phyloP scores from a whole-genome alignment of 2,113 vertebrate species.

The Phainopepla nitens region DNA sequence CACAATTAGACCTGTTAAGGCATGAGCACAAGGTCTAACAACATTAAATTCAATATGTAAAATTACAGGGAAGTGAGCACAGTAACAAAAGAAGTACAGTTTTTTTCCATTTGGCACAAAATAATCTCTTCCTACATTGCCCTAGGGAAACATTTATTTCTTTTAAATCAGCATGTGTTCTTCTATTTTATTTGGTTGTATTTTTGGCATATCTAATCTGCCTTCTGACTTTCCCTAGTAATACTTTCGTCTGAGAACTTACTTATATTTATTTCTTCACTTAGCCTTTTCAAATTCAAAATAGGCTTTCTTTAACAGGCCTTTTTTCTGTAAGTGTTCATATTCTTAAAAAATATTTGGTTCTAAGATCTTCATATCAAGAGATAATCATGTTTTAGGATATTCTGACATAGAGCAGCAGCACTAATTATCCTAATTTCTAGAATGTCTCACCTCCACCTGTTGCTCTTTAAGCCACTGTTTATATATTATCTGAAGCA shows the following conservation, averaged over 20 bases:
- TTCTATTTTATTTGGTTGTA: neutral
- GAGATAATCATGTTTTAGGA: neutral
- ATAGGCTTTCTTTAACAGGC: rapidly evolving
- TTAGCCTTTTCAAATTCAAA: neutral
- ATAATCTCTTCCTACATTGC: neutral
- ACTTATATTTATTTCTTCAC: neutral
- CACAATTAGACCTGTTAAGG: neutral
- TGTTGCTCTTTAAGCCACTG: neutral
- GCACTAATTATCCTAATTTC: neutral
- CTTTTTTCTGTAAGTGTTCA: neutral
- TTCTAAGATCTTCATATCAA: neutral
- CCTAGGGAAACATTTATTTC: neutral
- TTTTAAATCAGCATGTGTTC: neutral
- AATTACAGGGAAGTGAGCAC: neutral
- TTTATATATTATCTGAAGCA: neutral
- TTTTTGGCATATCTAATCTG: neutral
- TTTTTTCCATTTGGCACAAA: neutral
- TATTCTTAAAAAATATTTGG: neutral
- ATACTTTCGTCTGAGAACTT: neutral
- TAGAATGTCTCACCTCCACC: neutral
- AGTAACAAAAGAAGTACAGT: neutral
- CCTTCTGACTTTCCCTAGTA: neutral
- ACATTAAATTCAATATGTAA: neutral
- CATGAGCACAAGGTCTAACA: neutral
- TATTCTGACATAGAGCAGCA: neutral